Base-by-base conservation (phyloP, 2,888 invertebrate species). In the Hymenopus coronatus region DNA sequence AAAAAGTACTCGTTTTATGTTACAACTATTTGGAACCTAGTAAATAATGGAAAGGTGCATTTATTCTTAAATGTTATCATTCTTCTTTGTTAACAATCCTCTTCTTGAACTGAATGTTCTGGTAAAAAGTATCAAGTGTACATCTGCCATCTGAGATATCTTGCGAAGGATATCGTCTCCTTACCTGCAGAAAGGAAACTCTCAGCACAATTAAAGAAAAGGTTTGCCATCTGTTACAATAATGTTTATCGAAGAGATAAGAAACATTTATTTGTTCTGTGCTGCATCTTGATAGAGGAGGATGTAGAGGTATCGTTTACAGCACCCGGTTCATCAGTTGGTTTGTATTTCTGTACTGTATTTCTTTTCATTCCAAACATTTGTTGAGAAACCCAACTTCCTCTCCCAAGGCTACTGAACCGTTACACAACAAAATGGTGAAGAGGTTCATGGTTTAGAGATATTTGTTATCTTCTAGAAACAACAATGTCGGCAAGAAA, bases 381-480 rank as follows among this genome's bases (percentile, higher is more conserved):
- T 70, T 70, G 54, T 70, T 70, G 54, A 25, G 54, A 70, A 25
- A 25, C 54, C 54, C 54, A 15, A 20, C 25, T 70, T 70, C 20
- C 54, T 70, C 54, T 25, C 54, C 54, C 54, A 40, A 70, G 54
- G 54, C 54, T 25, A 70, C 54, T 70, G 54, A 70, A 70, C 54
- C 54, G 54, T 70, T 70, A 70, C 54, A 4, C 20, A 20, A 70
- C 54, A 70, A 70, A 70, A 20, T 70, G 54, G 84, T 70, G 54
- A 70, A 70, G 54, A 70, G 54, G 54, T 70, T 40, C 33, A 27
- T 82, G 40, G 87, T 33, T 87, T 28, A 25, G 30, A 81, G 30
- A 33, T 30, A 82, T 82, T 87, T 87, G 82, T 87, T 33, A 85
- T 85, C 85, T 46, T 46, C 54, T 85, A 85, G 40, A 85, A 70